phyloP scores from a whole-genome alignment of 2,797 vertebrate species.

The Phalanger gymnotis region DNA sequence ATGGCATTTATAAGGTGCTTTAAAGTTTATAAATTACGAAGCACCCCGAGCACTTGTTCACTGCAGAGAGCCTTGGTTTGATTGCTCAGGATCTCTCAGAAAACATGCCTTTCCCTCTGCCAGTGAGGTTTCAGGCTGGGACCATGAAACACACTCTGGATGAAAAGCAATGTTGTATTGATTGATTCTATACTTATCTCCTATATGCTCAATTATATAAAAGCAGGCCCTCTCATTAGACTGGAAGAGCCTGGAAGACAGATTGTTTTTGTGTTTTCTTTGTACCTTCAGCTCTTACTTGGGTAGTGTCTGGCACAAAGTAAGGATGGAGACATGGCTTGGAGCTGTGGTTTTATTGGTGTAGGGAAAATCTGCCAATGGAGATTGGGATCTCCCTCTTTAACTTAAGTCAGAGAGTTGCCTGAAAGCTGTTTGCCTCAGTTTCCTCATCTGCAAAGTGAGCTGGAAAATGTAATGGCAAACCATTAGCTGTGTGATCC shows the following conservation, averaged over 20 bases:
- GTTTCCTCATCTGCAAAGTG: neutral
- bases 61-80: neutral
- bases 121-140: neutral
- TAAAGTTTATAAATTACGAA: slow-evolving; percentile 33
- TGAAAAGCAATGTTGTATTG: neutral
- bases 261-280: neutral
- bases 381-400: neutral
- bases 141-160: neutral
- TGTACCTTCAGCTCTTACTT: neutral
- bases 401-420: neutral
- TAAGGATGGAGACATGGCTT: neutral
- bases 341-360: neutral
- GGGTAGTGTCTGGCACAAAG: neutral
- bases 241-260: neutral
- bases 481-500: no score
- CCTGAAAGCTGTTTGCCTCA: neutral
- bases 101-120: neutral
- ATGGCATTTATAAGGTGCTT: neutral
- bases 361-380: neutral
- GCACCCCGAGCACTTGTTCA: neutral
- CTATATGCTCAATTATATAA: neutral
- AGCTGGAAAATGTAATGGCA: neutral
- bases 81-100: neutral
- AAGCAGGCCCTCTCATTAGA: neutral
- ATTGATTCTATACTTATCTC: neutral